phyloP scores from a whole-genome alignment of 1,140 invertebrate species.

The Meloidogyne floridensis region DNA sequence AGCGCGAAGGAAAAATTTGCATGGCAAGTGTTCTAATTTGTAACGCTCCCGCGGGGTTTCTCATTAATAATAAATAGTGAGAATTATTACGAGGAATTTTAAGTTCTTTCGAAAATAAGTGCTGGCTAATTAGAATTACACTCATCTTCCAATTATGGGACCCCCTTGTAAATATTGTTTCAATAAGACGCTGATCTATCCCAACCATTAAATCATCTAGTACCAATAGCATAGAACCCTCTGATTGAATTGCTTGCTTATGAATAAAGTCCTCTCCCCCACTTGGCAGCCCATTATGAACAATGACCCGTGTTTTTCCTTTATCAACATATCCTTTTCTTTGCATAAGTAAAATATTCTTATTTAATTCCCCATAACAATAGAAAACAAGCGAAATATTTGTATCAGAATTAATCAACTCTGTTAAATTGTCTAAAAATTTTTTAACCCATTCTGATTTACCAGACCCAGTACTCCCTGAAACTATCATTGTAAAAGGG shows the following conservation, averaged over 20 bases:
- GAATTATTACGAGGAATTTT: slow-evolving; percentile 34
- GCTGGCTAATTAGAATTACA: slow-evolving; percentile 34
- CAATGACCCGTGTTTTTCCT: slow-evolving; percentile 9
- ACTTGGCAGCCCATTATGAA: slow-evolving; percentile 4
- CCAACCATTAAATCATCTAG: no score
- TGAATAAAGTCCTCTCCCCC: slow-evolving; percentile 8
- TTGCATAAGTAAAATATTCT: slow-evolving; percentile 31
- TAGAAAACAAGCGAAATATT: slow-evolving; percentile 20
- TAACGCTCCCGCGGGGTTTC: slow-evolving; percentile 36
- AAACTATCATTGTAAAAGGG: slow-evolving; percentile 38
- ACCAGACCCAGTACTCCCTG: slow-evolving; percentile 28
- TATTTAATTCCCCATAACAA: slow-evolving; percentile 38
- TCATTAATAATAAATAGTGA: slow-evolving; percentile 39
- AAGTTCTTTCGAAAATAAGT: slow-evolving; percentile 39
- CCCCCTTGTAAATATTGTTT: slow-evolving; percentile 16
- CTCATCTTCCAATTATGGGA: slow-evolving; percentile 41
- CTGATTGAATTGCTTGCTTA: neutral
- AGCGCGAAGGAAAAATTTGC: slow-evolving; percentile 28
- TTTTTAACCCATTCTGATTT: slow-evolving; percentile 32
- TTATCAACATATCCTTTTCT: no score
- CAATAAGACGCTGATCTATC: no score
- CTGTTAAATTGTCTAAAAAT: slow-evolving; percentile 12
- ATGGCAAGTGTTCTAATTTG: slow-evolving; percentile 20
- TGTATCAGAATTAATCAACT: neutral
- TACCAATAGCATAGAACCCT: neutral